Evolutionary conservation across 2,797 vertebrate species (phyloP), one percentile per base, ranked within the genome.

Genomic region (Eutrigla gurnardus): DNA sequence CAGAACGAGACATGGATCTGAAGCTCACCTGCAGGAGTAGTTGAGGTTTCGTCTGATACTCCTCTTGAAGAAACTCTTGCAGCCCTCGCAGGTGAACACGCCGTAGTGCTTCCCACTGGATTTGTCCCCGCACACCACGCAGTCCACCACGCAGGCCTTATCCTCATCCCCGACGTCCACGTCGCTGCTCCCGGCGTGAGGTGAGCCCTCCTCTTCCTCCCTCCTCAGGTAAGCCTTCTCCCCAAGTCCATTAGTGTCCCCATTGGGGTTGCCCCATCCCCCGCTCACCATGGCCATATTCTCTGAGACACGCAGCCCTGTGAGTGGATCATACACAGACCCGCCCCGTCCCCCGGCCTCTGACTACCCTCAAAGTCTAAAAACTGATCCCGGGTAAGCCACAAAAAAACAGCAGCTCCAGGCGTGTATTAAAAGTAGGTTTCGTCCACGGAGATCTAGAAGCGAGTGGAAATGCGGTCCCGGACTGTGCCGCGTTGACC

Each of bases 41-140:
- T 93, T 98, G 77, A 99, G 96, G 92, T 97, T 98, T 42, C 97
- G 94, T 12, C 97, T 92, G 91, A 99, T 96, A 95, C 97, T 98
- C 80, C 97, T 95, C 86, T 98, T 99, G 87, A 98, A 98, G 93
- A 98, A 98, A 94, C 97, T 98, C 94, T 98, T 99, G 93, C 97
- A 98, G 75, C 97, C 97, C 89, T 98, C 97, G 54, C 97, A 99
- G 89, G 97, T 98, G 94, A 97, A 98, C 76, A 98, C 97, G 0
- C 97, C 97, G 55, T 99, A 98, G 81, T 99, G 97, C 62, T 99
- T 99, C 53, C 97, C 97, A 4, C 97, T 98, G 76, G 97, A 98
- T 85, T 98, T 97, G 93, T 98, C 97, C 49, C 97, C 97, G 39
- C 97, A 98, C 75, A 97, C 97, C 90, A 96, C 96, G 9, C 97